Percentiles rank a stretch among this genome's conserved stretches.
These are phyloP conservation scores for Cheilosia impressa DNA, from an alignment of 2,888 invertebrate species.

Conservation along the genomic window DNA sequence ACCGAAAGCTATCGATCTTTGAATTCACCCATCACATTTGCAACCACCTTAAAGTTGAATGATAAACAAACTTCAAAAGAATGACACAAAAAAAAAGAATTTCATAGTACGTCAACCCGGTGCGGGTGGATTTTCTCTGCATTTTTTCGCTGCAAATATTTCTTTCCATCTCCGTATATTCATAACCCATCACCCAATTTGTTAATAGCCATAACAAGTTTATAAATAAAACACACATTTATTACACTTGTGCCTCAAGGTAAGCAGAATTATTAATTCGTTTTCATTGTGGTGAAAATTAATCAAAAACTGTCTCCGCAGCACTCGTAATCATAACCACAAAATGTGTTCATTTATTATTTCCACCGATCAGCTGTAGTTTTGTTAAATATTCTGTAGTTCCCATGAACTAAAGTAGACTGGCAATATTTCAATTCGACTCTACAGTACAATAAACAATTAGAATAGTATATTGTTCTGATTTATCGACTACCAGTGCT, in stretches of 20 bases:
- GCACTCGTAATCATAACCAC: constrained; percentile 66
- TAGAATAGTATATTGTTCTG: neutral
- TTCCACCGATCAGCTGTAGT: constrained; percentile 16
- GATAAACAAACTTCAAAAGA: constrained; percentile 34
- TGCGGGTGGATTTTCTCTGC: constrained; percentile 53
- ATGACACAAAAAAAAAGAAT: constrained; percentile 1
- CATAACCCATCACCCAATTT: constrained; percentile 6
- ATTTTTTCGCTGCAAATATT: too few species aligned
- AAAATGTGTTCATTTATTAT: constrained; percentile 31
- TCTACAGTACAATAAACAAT: neutral
- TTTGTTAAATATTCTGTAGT: constrained; percentile 2
- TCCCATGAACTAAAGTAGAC: constrained; percentile 16
- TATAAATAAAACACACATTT: constrained; percentile 23
- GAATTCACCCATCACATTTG: constrained; percentile 1
- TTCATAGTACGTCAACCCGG: constrained; percentile 59
- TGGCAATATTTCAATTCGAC: neutral
- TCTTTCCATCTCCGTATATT: constrained; percentile 3
- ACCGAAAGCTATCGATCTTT: neutral
- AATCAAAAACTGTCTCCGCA: constrained; percentile 2
- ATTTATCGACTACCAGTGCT: constrained; percentile 2
- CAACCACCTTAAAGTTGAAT: constrained; percentile 29
- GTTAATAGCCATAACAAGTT: neutral
- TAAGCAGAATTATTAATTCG: constrained; percentile 36
- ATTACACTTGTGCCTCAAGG: constrained; percentile 20
- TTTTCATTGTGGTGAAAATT: neutral